Evolutionary conservation across 2,888 invertebrate species (phyloP), one percentile per base, ranked within the genome.

Genomic region (Lasioglossum oenotherae): DNA sequence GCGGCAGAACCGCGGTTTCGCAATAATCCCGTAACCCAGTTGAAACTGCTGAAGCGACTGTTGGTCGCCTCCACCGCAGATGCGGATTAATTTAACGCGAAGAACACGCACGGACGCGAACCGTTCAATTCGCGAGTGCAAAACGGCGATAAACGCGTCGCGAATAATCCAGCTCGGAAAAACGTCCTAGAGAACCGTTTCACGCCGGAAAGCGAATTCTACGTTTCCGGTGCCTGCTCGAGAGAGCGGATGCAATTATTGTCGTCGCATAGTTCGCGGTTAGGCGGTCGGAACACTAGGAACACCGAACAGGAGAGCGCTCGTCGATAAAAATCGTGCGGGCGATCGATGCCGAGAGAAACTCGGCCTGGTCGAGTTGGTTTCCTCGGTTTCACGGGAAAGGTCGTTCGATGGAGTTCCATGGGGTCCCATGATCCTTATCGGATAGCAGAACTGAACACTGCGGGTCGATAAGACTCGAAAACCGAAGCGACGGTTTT

Each of bases 401-500:
- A 75, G 83, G 64, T 84, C 83, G 75, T 57, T 16, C n/a, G 27
- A 27, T 5, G 60, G 6, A 5, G 60, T 60, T 60, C 60, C 35
- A 71, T 44, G 64, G 16, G 60, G 46, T 46, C 53, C n/a, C 41
- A 44, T 35, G 86, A 80, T 80, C 19, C 49, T 82, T 86, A 82
- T 89, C 80, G 44, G 8, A 19, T 8, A 2, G 31, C 35, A 31
- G 16, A 16, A 31, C 1, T 8, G 23, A 69, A 57, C 76, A 14
- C 80, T 75, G 67, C 86, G 76, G 74, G 80, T 82, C 72, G 88
- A 90, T 89, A 89, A 88, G 74, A 64, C 31, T 19, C 35, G 69
- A 60, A 60, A 60, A 60, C 64, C 76, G 74, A 84, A 78, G 78
- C 73, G 74, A 74, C 79, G 73, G 86, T 76, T 85, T 78, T 81